These are phyloP conservation scores for Strigamia maritima DNA, from an alignment of 2,888 invertebrate species.

Conservation along the genomic window DNA sequence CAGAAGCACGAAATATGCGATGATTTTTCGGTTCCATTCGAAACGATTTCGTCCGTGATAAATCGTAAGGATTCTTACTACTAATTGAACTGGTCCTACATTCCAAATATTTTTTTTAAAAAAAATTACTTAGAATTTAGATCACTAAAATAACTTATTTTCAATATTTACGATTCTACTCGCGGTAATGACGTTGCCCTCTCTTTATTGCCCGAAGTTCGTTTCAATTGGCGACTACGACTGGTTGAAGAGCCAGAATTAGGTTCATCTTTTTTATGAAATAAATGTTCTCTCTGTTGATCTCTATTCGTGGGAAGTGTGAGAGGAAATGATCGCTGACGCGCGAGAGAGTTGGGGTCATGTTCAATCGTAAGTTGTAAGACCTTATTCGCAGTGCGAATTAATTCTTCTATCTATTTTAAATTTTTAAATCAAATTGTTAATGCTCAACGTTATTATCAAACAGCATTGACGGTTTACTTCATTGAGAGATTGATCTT, in stretches of 20 bases:
- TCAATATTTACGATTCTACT: slow-evolving; percentile 63
- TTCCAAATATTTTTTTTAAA: slow-evolving; percentile 13
- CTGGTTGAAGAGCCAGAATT: slow-evolving; percentile 59
- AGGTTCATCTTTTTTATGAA: slow-evolving; percentile 58
- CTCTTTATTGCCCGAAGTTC: slow-evolving; percentile 60
- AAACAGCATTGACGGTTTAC: slow-evolving; percentile 52
- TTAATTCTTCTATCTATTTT: slow-evolving; percentile 50
- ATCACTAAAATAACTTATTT: too few species aligned
- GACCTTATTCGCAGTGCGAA: slow-evolving; percentile 48
- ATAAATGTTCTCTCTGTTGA: slow-evolving; percentile 46
- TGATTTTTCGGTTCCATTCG: slow-evolving; percentile 65
- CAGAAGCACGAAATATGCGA: slow-evolving; percentile 85
- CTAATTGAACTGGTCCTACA: not conserved
- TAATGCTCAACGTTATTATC: too few species aligned
- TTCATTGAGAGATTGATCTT: slow-evolving; percentile 75
- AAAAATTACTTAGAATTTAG: slow-evolving; percentile 13
- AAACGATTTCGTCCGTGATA: slow-evolving; percentile 84
- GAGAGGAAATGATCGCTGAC: slow-evolving; percentile 54
- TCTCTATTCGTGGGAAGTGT: slow-evolving; percentile 41
- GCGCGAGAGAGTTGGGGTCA: slow-evolving; percentile 71
- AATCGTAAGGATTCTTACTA: slow-evolving; percentile 60
- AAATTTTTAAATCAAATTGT: slow-evolving; percentile 24
- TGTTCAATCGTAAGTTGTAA: slow-evolving; percentile 80
- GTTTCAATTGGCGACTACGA: slow-evolving; percentile 53
- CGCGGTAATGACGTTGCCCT: slow-evolving; percentile 82